Conservation (phyloP, 1,140 invertebrate genomes). For the Dendroctonus ponderosae region DNA sequence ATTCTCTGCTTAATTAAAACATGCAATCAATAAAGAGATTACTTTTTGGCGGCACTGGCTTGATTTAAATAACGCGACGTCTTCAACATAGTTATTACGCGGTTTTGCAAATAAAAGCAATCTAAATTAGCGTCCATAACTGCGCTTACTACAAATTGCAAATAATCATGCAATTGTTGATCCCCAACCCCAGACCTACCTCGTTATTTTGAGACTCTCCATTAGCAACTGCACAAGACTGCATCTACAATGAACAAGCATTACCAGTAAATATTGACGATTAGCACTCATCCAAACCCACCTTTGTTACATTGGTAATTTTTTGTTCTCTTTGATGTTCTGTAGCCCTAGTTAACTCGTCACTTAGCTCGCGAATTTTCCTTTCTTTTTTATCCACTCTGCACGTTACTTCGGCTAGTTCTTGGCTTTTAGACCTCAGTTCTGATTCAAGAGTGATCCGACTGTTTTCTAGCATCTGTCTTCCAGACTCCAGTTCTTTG, state of each 20-base stretch:
- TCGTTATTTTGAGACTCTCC: constrained; percentile 3
- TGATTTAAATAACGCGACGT: no score
- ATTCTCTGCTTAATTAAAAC: not conserved
- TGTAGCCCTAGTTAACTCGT: constrained; percentile 8
- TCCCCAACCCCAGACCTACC: constrained; percentile 4
- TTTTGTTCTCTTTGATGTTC: no score
- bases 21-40: no score
- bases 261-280: not conserved
- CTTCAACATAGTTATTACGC: no score
- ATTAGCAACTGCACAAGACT: constrained; percentile 1
- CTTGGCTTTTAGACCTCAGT: constrained; percentile 10
- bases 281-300: constrained; percentile 2
- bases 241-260: constrained; percentile 4
- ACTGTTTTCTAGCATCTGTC: constrained; percentile 1
- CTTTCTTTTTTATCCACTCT: constrained; percentile 6
- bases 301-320: no score
- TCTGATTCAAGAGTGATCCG: constrained; percentile 14
- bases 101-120: no score
- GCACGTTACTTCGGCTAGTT: not conserved
- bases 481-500: constrained; percentile 15
- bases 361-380: constrained; percentile 4
- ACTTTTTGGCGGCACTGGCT: no score
- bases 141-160: no score
- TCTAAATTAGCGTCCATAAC: no score
- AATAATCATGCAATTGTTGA: no score